Conservation (phyloP, 2,113 vertebrate species). For the Seriola rivoliana region DNA sequence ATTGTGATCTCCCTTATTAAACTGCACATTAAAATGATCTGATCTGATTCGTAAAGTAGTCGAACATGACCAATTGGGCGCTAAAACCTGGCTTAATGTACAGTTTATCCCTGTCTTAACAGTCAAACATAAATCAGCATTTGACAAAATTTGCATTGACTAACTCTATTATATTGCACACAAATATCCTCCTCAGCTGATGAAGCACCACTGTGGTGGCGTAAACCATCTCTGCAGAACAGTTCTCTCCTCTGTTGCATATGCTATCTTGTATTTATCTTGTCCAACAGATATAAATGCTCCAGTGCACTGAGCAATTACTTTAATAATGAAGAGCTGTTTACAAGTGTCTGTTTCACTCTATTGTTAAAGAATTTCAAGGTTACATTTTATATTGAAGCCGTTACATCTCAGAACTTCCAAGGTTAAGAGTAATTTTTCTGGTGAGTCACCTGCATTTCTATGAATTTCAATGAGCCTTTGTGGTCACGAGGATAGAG, state of each 20-base stretch:
- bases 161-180: neutral
- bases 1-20: neutral
- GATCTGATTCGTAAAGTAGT: neutral
- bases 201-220: conserved; percentile 23
- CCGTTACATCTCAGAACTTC: conserved; percentile 12
- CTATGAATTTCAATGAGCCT: conserved; percentile 39
- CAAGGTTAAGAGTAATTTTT: conserved; percentile 43
- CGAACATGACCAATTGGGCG: neutral
- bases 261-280: conserved; percentile 56
- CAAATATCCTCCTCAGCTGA: conserved; percentile 9
- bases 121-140: neutral
- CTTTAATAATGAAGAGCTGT: conserved; percentile 57
- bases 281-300: conserved; percentile 52
- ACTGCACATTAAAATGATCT: neutral
- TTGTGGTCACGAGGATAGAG: conserved; percentile 21
- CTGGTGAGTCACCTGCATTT: conserved; percentile 34
- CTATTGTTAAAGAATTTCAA: conserved; percentile 50
- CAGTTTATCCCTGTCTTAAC: neutral
- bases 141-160: neutral
- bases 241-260: conserved; percentile 36
- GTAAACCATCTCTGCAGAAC: conserved; percentile 24
- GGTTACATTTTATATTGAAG: conserved; percentile 42
- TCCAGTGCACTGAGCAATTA: conserved; percentile 53
- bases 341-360: conserved; percentile 59
- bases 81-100: neutral